phyloP scores from a whole-genome alignment of 2,888 invertebrate genomes.

The Polia nebulosa region DNA sequence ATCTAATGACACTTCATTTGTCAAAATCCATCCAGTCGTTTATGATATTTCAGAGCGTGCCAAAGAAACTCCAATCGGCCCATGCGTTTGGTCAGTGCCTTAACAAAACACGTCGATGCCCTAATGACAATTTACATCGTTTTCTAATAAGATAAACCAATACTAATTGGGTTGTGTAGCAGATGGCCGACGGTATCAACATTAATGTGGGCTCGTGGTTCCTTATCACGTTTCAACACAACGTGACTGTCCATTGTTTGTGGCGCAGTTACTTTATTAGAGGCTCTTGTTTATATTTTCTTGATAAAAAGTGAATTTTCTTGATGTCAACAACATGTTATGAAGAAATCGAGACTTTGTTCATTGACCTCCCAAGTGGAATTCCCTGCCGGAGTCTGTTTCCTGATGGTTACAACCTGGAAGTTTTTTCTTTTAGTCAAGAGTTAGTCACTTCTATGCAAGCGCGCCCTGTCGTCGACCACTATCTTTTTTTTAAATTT shows the following conservation, averaged over 20 bases:
- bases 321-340: neutral
- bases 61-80: neutral
- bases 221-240: constrained; percentile 66
- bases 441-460: too few species aligned
- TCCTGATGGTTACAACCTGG: too few species aligned
- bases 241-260: constrained; percentile 64
- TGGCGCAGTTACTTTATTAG: constrained; percentile 41
- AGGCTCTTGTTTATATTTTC: constrained; percentile 27
- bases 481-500: too few species aligned
- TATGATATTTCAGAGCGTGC: too few species aligned
- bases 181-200: constrained; percentile 17
- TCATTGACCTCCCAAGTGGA: too few species aligned
- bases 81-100: neutral
- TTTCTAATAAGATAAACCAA: constrained; percentile 53
- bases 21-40: too few species aligned
- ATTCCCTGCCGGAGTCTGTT: too few species aligned
- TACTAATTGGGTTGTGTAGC: constrained; percentile 40
- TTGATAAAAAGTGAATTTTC: neutral
- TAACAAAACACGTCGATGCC: constrained; percentile 29
- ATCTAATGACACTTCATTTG: too few species aligned
- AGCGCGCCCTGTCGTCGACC: too few species aligned
- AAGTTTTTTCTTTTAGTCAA: too few species aligned
- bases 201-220: constrained; percentile 32
- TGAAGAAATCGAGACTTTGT: constrained; percentile 11
- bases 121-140: constrained; percentile 15